phyloP scores from a whole-genome alignment of 2,888 invertebrate species.

The Drosophila mettleri region DNA sequence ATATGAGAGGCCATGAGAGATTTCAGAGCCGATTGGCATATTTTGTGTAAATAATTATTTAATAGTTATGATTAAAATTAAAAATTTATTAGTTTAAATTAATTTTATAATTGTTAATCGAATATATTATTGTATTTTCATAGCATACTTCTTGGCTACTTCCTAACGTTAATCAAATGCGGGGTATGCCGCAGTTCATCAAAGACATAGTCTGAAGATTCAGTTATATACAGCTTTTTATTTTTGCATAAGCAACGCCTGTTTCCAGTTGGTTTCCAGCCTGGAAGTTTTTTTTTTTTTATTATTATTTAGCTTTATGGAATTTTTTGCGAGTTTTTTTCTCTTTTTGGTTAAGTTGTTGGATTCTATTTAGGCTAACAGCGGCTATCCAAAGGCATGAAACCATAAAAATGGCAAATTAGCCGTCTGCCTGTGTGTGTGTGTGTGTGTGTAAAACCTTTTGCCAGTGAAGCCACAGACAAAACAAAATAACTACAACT shows the following conservation, averaged over 20 bases:
- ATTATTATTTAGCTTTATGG: conserved; percentile 12
- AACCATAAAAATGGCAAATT: conserved; percentile 84
- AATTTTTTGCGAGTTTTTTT: conserved; percentile 28
- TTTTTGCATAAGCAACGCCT: conserved; percentile 5
- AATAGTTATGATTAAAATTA: neutral
- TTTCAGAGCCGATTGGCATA: neutral
- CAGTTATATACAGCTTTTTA: neutral
- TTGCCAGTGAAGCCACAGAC: conserved; percentile 71
- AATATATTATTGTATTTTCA: neutral
- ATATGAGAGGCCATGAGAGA: neutral
- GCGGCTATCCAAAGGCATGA: conserved; percentile 68
- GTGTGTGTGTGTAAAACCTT: conserved; percentile 51
- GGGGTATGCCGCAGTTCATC: conserved; percentile 5
- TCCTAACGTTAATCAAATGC: too few species aligned
- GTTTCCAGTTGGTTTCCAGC: conserved; percentile 4
- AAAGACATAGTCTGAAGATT: neutral
- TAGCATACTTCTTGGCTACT: conserved; percentile 21
- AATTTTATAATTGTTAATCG: neutral
- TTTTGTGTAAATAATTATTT: too few species aligned
- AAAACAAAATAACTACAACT: conserved; percentile 48
- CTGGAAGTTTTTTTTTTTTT: neutral
- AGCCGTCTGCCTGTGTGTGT: conserved; percentile 56
- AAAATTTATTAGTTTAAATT: neutral
- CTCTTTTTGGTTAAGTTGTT: conserved; percentile 12
- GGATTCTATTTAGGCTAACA: conserved; percentile 33